Evolutionary conservation across 2,888 invertebrate genomes (phyloP).

Genomic region (Cybosia mesomella): DNA sequence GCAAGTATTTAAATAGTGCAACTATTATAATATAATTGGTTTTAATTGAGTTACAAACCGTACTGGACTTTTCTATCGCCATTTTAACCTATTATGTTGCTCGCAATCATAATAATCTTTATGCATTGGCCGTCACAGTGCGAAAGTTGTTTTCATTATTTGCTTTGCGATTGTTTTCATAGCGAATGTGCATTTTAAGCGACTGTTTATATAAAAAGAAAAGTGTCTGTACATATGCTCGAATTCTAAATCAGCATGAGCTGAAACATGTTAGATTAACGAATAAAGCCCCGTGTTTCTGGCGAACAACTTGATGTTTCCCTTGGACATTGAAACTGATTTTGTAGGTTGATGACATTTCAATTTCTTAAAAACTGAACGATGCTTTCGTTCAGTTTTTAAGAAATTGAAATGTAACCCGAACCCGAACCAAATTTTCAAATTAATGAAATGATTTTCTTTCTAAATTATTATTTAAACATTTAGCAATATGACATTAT

Average conservation of each 20-base stretch:
- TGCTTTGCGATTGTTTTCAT: slow-evolving; percentile 70
- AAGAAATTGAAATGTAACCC: too few relatives aligned
- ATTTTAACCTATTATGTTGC: slow-evolving; percentile 27
- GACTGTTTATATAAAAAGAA: slow-evolving; percentile 38
- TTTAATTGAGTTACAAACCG: slow-evolving; percentile 10
- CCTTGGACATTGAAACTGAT: neutral
- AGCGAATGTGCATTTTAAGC: slow-evolving; percentile 56
- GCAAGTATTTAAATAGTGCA: slow-evolving; percentile 16
- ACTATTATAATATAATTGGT: slow-evolving; percentile 13
- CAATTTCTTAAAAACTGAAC: neutral
- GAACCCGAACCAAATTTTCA: too few relatives aligned
- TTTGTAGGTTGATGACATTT: neutral
- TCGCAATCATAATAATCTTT: slow-evolving; percentile 43
- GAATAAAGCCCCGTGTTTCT: neutral
- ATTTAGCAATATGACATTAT: too few relatives aligned
- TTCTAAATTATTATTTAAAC: too few relatives aligned
- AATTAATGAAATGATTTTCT: too few relatives aligned
- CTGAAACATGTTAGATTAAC: slow-evolving; percentile 5
- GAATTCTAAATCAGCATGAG: too few relatives aligned
- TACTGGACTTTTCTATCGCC: slow-evolving; percentile 27
- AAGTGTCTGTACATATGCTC: slow-evolving; percentile 16
- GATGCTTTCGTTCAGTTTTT: too few relatives aligned
- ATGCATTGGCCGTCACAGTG: slow-evolving; percentile 48
- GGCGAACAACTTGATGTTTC: neutral
- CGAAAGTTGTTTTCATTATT: slow-evolving; percentile 64